These are phyloP conservation scores for Ardeotis arabs DNA, from an alignment of 2,113 vertebrate genomes.

Conservation along the genomic window DNA sequence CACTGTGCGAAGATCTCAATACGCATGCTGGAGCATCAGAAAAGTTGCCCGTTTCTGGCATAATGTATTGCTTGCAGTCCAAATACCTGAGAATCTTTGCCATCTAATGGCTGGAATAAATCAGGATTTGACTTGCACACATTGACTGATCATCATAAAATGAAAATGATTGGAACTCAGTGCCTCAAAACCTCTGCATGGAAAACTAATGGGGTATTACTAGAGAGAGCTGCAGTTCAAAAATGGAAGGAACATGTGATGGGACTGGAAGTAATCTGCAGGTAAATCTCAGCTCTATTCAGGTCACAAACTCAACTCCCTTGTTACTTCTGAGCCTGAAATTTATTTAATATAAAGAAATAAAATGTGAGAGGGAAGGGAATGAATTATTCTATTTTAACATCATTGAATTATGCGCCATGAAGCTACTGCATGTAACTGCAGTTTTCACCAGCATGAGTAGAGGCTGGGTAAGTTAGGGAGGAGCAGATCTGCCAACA, in stretches of 20 bases:
- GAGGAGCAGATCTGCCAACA: neutral
- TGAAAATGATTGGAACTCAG: neutral
- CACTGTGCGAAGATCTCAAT: neutral
- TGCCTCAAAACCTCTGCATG: neutral
- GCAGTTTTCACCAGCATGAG: neutral
- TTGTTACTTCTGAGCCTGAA: neutral
- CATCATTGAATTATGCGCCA: neutral
- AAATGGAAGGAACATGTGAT: neutral
- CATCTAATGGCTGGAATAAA: constrained; percentile 10
- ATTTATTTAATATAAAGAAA: constrained; percentile 51
- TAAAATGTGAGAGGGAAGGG: constrained; percentile 6
- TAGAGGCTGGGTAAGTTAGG: neutral
- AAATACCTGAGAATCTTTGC: neutral
- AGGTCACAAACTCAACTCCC: neutral
- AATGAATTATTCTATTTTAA: constrained; percentile 22
- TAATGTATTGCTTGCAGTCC: neutral
- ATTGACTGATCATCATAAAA: neutral
- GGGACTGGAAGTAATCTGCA: neutral
- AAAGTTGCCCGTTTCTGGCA: neutral
- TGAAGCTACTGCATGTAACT: neutral
- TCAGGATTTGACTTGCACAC: neutral
- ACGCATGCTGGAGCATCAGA: neutral
- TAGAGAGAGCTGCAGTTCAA: neutral
- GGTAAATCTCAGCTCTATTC: constrained; percentile 33
- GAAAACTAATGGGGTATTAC: neutral